Evolutionary conservation across 2,797 vertebrate genomes (phyloP).

Genomic region (Argyrosomus regius): DNA sequence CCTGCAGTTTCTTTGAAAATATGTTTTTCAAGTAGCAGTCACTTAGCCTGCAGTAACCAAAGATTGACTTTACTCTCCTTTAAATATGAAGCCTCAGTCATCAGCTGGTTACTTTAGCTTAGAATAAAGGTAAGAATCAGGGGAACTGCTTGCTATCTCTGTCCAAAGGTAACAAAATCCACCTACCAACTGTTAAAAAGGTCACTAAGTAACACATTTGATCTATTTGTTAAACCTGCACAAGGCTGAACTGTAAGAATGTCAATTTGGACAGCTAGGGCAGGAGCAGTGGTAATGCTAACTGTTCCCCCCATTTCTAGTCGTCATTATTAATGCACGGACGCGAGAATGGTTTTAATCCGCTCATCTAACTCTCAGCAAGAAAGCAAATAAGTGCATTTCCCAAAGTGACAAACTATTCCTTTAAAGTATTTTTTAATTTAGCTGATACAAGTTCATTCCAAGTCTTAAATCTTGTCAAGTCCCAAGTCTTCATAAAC

Average conservation of each 20-base stretch:
- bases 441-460: not conserved
- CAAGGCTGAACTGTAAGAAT: not conserved
- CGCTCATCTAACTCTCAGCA: no score
- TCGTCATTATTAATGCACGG: no score
- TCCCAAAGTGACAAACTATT: not conserved
- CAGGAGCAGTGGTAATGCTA: no score
- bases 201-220: conserved; percentile 1
- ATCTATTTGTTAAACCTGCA: not conserved
- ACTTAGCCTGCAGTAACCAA: conserved; percentile 1
- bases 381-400: not conserved
- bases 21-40: not conserved
- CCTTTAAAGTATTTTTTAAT: not conserved
- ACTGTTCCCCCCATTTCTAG: no score
- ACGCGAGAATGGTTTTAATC: no score
- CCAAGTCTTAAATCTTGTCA: not conserved
- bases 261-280: not conserved
- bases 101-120: conserved; percentile 2
- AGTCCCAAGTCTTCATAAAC: not conserved
- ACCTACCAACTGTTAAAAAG: conserved; percentile 16
- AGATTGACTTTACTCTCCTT: conserved; percentile 13
- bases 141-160: not conserved
- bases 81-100: conserved; percentile 13
- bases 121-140: not conserved
- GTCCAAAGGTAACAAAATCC: conserved; percentile 18
- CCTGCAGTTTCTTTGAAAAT: not conserved